Conservation (phyloP, 2,888 invertebrate genomes). For the Chesias legatella region DNA sequence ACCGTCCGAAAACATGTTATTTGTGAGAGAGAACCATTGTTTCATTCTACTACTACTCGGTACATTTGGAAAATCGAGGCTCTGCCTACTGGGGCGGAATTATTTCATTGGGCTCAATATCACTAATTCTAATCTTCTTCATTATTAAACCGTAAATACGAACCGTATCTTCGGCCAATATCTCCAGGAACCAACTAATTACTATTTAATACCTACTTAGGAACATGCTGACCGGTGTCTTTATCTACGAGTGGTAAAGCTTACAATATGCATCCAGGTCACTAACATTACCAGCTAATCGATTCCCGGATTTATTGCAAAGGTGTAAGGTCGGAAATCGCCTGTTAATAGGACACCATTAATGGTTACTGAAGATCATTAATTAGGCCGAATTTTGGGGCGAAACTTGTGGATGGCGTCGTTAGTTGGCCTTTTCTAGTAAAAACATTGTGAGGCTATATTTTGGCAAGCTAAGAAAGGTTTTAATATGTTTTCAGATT, state of each 20-base stretch:
- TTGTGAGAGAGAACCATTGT: too few relatives aligned
- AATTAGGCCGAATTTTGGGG: slow-evolving; percentile 13
- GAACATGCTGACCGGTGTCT: slow-evolving; percentile 10
- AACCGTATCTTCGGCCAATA: slow-evolving; percentile 4
- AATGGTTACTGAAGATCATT: slow-evolving; percentile 12
- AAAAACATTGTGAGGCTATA: slow-evolving; percentile 19
- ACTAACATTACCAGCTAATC: neutral
- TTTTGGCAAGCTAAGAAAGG: neutral
- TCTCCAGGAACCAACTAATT: slow-evolving; percentile 20
- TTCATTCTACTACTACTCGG: too few relatives aligned
- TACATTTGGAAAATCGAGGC: too few relatives aligned
- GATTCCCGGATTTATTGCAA: slow-evolving; percentile 3
- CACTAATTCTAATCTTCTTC: too few relatives aligned
- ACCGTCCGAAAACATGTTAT: too few relatives aligned
- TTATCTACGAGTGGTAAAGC: slow-evolving; percentile 15
- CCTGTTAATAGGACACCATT: slow-evolving; percentile 4
- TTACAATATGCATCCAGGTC: slow-evolving; percentile 4
- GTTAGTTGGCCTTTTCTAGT: slow-evolving; percentile 23
- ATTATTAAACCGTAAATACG: neutral
- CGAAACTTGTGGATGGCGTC: slow-evolving; percentile 19
- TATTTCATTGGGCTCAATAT: too few relatives aligned
- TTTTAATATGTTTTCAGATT: too few relatives aligned
- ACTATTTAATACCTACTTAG: slow-evolving; percentile 22
- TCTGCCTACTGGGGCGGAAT: too few relatives aligned
- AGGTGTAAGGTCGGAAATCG: slow-evolving; percentile 3